Evolutionary conservation across 2,888 invertebrate species (phyloP), one percentile per base, ranked within the genome.

Genomic region (Chrysodeixis includens): DNA sequence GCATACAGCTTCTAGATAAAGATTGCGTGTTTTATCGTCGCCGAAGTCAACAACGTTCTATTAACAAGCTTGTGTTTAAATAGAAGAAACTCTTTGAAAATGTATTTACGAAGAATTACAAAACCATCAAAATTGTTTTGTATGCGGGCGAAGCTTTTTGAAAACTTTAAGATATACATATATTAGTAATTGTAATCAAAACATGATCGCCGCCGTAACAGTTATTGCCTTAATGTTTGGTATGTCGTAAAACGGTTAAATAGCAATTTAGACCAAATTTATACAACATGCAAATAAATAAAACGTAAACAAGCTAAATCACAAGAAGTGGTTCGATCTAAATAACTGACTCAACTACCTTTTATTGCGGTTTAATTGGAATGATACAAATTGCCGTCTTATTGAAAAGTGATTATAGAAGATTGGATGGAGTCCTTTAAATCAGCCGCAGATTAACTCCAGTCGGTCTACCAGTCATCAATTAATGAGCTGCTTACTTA

Each of bases 401-500:
- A 63, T 73, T 73, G 69, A 68, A 66, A 76, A 60, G 64, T 69
- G 66, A 65, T 66, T 63, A 61, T 56, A 62, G 59, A 74, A 71
- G 68, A 78, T 71, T 73, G 63, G 56, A 83, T 83, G 69, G 67
- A 54, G 68, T 71, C 73, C 75, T 76, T 81, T 74, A 73, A 69
- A 81, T 76, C 77, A 59, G 61, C 76, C 74, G 77, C 71, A 22
- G 78, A 74, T 79, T 78, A 70, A 69, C 61, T 61, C 53, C 60
- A 56, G 63, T 56, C 62, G 60, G 71, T 62, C 62, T 75, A 78
- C 78, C 76, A 81, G 79, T 76, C 78, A 76, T 71, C 79, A 69
- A 85, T 86, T 84, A 86, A 87, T 85, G 82, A 84, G 70, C 76
- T 83, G 81, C 79, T 82, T 80, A 82, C 72, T 80, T 67, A 74